Conservation (phyloP, 1,140 invertebrate species). For the Campoletis sonorensis region DNA sequence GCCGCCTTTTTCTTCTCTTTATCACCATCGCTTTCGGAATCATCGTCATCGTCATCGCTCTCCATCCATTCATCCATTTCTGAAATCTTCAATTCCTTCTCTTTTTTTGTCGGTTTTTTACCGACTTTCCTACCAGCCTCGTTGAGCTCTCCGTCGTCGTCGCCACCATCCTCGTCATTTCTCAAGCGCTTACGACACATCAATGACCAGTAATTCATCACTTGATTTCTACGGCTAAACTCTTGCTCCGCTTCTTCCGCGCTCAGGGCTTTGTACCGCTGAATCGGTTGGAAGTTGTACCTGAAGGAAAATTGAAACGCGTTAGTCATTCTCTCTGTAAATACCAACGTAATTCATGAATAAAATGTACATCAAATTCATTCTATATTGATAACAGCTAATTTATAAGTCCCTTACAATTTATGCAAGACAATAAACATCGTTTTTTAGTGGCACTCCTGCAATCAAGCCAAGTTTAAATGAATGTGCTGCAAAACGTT, state of each 20-base stretch:
- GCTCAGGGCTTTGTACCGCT: constrained; percentile 93
- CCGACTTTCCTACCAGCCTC: constrained; percentile 69
- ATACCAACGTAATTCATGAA: not conserved
- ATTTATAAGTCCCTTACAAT: too few relatives aligned
- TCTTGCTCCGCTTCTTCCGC: constrained; percentile 98
- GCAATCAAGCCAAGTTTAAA: too few relatives aligned
- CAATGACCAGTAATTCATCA: constrained; percentile 95
- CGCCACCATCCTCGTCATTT: constrained; percentile 88
- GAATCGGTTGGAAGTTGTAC: constrained; percentile 93
- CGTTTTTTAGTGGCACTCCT: too few relatives aligned
- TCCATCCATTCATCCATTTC: constrained; percentile 97
- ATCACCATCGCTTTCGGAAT: constrained; percentile 82
- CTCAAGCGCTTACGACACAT: constrained; percentile 93
- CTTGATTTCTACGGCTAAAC: constrained; percentile 95
- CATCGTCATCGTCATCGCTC: constrained; percentile 87
- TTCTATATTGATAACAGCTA: too few relatives aligned
- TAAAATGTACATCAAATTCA: too few relatives aligned
- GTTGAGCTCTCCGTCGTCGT: constrained; percentile 84
- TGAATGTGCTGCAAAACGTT: too few relatives aligned
- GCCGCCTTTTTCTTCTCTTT: constrained; percentile 78
- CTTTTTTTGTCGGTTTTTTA: constrained; percentile 78
- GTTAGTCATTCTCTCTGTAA: not conserved
- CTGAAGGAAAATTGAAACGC: constrained; percentile 66
- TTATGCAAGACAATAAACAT: too few relatives aligned
- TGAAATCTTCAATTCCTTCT: constrained; percentile 88